Evolutionary conservation across 1,140 invertebrate species (phyloP).

Genomic region (Bombus breviceps): DNA sequence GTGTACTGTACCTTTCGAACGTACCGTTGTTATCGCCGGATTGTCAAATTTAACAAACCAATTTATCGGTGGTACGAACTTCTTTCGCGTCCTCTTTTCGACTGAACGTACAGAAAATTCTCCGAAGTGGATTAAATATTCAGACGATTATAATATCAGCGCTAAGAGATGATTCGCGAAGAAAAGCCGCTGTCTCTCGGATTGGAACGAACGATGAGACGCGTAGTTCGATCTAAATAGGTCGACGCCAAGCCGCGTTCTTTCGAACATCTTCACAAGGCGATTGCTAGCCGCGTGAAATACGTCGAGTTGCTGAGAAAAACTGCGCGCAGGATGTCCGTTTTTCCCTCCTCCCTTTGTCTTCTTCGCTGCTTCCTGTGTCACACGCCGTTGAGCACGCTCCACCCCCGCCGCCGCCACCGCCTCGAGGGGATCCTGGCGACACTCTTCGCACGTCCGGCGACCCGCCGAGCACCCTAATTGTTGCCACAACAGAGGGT

Average conservation of each 20-base stretch:
- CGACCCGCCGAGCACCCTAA: slow-evolving; percentile 64
- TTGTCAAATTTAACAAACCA: no score
- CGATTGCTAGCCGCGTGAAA: slow-evolving; percentile 22
- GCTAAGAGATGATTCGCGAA: no score
- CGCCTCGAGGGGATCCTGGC: slow-evolving; percentile 38
- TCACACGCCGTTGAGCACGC: slow-evolving; percentile 83
- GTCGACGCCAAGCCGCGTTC: slow-evolving; percentile 30
- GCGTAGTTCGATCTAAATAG: background rate
- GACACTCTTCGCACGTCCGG: slow-evolving; percentile 60
- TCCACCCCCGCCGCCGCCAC: slow-evolving; percentile 51
- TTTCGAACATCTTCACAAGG: slow-evolving; percentile 19
- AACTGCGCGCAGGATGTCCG: slow-evolving; percentile 36
- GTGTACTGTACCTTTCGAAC: no score
- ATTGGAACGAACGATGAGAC: no score
- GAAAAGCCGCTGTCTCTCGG: no score
- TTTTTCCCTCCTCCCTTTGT: slow-evolving; percentile 42
- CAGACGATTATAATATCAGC: no score
- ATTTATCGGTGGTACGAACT: no score
- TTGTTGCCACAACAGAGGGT: slow-evolving; percentile 72
- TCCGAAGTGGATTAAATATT: no score
- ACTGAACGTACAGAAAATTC: no score
- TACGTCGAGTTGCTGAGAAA: slow-evolving; percentile 29
- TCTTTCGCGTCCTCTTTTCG: no score
- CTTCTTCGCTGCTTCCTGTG: slow-evolving; percentile 80
- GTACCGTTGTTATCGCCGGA: accelerated